Evolutionary conservation across 2,797 vertebrate genomes (phyloP), one percentile per base, ranked within the genome.

Genomic region (Menidia menidia): DNA sequence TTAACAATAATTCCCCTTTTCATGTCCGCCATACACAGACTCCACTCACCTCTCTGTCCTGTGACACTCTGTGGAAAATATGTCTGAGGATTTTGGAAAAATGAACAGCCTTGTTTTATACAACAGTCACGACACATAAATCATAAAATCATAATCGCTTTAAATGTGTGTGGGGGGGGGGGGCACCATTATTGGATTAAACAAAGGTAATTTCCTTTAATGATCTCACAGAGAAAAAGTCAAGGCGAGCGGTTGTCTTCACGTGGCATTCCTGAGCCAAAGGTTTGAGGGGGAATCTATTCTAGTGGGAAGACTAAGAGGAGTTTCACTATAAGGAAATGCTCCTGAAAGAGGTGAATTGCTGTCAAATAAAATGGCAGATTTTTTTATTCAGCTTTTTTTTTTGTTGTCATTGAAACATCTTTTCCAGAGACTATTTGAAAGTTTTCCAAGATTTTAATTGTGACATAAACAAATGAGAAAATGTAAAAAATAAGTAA

Each of bases 261-360:
- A 71, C 39, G 50, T 58, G 60, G 39, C 66, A 64, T 73, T 77
- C 83, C 75, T 71, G 48, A 70, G 65, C 7, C 70, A 62, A 62
- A 65, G 31, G 42, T 63, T 75, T 67, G 15, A 7, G 19, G 41
- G 47, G 69, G 33, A 61, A 66, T 68, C 51, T 78, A 25, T 57
- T 45, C 66, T 72, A 48, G 32, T 53, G 31, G 55, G 62, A 45
- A 41, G 33, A 64, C 50, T 47, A 47, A 65, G 32, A 67, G 60
- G 41, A 42, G 68, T 71, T 71, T 76, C 59, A 70, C 35, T 64
- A 16, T 42, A 69, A 19, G n/a, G 25, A 33, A 55, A 61, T 53
- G 15, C 65, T 59, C 9, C 56, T 45, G 62, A 57, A 54, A 43
- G 18, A 65, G 44, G 63, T 65, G 13, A 47, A 45, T n/a, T 55